Base-by-base conservation (phyloP, 37 sponge, comb jelly and placozoan species). In the Diacarnus erythraeanus region DNA sequence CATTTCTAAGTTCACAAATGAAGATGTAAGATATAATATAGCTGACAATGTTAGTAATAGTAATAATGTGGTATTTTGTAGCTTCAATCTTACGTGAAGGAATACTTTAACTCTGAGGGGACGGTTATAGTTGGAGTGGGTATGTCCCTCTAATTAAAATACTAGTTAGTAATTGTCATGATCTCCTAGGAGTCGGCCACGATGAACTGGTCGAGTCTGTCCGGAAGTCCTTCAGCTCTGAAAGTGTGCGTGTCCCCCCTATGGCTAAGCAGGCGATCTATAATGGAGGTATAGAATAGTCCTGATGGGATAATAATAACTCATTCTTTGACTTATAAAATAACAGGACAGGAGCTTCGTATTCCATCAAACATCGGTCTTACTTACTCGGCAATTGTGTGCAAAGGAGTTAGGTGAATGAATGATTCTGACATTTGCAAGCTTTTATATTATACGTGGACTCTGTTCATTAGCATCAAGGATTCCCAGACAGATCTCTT, bases 91-190 rank as follows among this genome's bases (percentile, higher is more conserved):
- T 87, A 76, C 72, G 75, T 77, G 44, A 74, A 84, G 1, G 80
- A 87, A 15, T 74, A 69, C 76, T 92, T 80, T 72, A 38, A 23
- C 22, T 75, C 57, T 10, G 75, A 76, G 25, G 76, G 72, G 31
- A 87, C 69, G 54, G 78, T 76, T 22, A 59, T 92, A 25, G 92
- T 92, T 27, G 92, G 92, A 70, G 67, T 92, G 23, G 92, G 92
- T 92, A 57, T 76, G 88, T 63, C 42, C 26, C 35, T 8, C 17
- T 37, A 2, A 38, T 68, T 27, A 6, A n/a, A n/a, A n/a, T 59
- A 54, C 27, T 10, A 59, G 26, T 59, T 59, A 27, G 26, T 10
- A 59, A 27, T 10, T 17, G 27, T 29, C 4, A 5, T 38, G 17
- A 33, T 68, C 5, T 43, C 39, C 25, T 21, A 91, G 92, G 92